These are phyloP conservation scores for Xestia rhomboidea DNA, from an alignment of 2,888 invertebrate genomes.

Conservation along the genomic window DNA sequence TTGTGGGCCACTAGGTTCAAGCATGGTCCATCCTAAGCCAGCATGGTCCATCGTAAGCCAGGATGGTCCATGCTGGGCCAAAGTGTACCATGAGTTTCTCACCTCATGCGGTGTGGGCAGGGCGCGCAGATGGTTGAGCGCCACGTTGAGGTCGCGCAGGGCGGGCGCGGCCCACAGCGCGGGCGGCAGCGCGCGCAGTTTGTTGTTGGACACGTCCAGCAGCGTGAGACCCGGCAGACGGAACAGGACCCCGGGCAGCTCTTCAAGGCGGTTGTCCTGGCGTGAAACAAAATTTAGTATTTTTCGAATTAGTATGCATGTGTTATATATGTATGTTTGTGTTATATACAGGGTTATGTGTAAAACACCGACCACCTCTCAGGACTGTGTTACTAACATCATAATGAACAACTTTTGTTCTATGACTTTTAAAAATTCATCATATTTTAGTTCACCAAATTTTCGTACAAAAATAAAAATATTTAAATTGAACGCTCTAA, in stretches of 20 bases:
- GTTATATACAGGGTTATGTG: too few species aligned
- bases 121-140: conserved; percentile 96
- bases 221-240: conserved; percentile 94
- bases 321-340: too few species aligned
- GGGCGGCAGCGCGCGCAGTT: conserved; percentile 95
- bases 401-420: too few species aligned
- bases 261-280: conserved; percentile 96
- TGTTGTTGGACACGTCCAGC: conserved; percentile 98
- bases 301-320: too few species aligned
- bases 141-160: conserved; percentile 96
- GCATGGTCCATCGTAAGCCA: background rate
- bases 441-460: too few species aligned
- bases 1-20: background rate
- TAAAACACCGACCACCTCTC: too few species aligned
- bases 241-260: conserved; percentile 95
- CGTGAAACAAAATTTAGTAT: background rate
- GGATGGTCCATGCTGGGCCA: background rate
- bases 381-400: too few species aligned
- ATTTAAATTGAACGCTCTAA: too few species aligned
- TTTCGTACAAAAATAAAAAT: too few species aligned
- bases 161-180: conserved; percentile 96
- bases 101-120: conserved; percentile 87
- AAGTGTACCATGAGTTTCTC: too few species aligned
- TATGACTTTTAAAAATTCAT: too few species aligned
- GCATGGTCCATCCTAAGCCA: background rate